Percentiles rank a stretch among this genome's conserved stretches.
Evolutionary conservation across 1,140 invertebrate genomes (phyloP).

Genomic region (Drosophila aff.): DNA sequence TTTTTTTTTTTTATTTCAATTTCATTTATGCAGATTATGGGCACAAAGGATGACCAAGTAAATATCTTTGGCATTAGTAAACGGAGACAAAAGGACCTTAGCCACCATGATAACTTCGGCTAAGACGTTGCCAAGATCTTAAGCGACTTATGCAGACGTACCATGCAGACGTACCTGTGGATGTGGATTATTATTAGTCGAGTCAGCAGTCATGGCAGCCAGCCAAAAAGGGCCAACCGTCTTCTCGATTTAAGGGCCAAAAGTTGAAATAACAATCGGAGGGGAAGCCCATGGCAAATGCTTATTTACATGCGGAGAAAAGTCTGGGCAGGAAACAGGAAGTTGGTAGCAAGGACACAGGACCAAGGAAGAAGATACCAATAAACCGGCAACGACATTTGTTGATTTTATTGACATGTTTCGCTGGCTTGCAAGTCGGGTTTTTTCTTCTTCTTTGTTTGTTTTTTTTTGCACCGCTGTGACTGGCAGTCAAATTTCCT

Average conservation of each 20-base stretch:
- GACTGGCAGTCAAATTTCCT: constrained; percentile 75
- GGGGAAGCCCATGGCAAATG: constrained; percentile 30
- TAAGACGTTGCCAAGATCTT: constrained; percentile 60
- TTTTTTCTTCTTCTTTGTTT: constrained; percentile 1
- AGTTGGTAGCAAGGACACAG: constrained; percentile 7
- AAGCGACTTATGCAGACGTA: constrained; percentile 50
- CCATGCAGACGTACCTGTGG: constrained; percentile 30
- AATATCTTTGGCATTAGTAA: constrained; percentile 14
- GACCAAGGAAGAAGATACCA: constrained; percentile 33
- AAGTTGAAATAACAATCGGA: constrained; percentile 42
- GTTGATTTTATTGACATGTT: constrained; percentile 82
- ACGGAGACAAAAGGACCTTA: constrained; percentile 4
- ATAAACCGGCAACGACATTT: constrained; percentile 72
- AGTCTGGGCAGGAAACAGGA: constrained; percentile 16
- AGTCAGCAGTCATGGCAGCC: constrained; percentile 43
- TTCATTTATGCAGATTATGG: constrained; percentile 25
- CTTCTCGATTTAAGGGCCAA: constrained; percentile 22
- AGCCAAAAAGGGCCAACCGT: constrained; percentile 21
- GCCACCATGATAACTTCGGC: constrained; percentile 24
- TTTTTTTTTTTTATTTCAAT: constrained; percentile 13
- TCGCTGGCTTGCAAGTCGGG: constrained; percentile 31
- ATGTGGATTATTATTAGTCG: constrained; percentile 29
- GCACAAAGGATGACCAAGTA: constrained; percentile 14
- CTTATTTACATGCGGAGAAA: constrained; percentile 66
- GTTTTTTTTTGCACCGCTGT: constrained; percentile 26